A percentile compares a stretch with the other conserved stretches of the same genome.
Conservation (phyloP, 2,113 vertebrate genomes). For the Rhinopomastus cyanomelas region DNA sequence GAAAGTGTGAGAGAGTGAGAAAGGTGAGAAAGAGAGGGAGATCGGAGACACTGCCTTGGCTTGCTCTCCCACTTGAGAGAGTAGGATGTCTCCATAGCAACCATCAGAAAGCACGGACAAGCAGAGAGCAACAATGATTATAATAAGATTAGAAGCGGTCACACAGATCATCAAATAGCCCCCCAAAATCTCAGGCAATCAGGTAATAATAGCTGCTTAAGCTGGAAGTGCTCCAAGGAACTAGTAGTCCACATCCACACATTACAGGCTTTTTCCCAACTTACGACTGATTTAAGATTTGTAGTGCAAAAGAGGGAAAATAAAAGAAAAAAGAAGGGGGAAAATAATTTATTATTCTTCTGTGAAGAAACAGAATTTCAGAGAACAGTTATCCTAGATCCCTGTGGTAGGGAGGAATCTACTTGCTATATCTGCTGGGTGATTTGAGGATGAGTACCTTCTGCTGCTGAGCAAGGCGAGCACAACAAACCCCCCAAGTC, state of each 20-base stretch:
- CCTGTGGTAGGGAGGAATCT: not conserved
- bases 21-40: constrained; percentile 49
- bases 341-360: not conserved
- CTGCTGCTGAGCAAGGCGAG: not conserved
- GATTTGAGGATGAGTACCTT: not conserved
- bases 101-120: constrained; percentile 54
- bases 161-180: constrained; percentile 25
- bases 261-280: not conserved
- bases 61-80: constrained; percentile 28
- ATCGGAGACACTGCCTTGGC: not conserved
- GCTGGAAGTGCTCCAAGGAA: not conserved
- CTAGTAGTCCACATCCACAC: not conserved
- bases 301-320: not conserved
- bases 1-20: constrained; percentile 37
- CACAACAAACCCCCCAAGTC: not conserved
- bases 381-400: not conserved
- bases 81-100: constrained; percentile 51
- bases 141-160: constrained; percentile 63
- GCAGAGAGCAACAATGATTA: constrained; percentile 43
- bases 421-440: not conserved
- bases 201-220: not conserved
- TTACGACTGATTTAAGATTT: not conserved
- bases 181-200: constrained; percentile 28
- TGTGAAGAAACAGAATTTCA: not conserved
- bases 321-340: not conserved